These are phyloP conservation scores for Acronicta psi DNA, from an alignment of 2,888 invertebrate genomes.

Conservation along the genomic window DNA sequence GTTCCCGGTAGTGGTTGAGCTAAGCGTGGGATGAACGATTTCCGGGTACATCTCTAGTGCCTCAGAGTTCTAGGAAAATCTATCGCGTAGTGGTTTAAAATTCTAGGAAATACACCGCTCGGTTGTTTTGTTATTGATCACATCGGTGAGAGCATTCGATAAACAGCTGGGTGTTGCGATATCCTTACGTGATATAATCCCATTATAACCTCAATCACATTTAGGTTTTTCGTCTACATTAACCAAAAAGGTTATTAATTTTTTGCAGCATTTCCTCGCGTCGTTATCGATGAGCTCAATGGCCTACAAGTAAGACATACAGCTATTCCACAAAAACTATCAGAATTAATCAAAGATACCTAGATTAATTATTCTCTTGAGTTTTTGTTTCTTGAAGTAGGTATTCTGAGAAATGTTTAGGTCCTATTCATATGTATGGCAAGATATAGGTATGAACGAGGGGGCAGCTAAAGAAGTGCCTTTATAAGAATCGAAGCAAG, in stretches of 20 bases:
- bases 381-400: slow-evolving; percentile 7
- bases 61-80: slow-evolving; percentile 23
- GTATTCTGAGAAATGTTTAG: no score
- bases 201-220: slow-evolving; percentile 31
- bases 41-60: slow-evolving; percentile 34
- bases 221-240: slow-evolving; percentile 24
- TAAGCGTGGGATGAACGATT: slow-evolving; percentile 39
- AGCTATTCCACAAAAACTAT: slow-evolving; percentile 29
- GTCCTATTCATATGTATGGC: no score
- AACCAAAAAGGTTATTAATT: slow-evolving; percentile 45
- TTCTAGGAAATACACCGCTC: slow-evolving; percentile 12
- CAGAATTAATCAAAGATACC: slow-evolving; percentile 40
- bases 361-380: slow-evolving; percentile 28
- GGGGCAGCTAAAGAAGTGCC: no score
- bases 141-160: neutral
- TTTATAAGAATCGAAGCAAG: no score
- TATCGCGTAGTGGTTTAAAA: neutral
- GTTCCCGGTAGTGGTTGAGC: slow-evolving; percentile 39
- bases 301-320: slow-evolving; percentile 12
- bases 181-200: slow-evolving; percentile 23
- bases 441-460: no score
- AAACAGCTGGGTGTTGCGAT: slow-evolving; percentile 1
- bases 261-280: slow-evolving; percentile 29
- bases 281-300: slow-evolving; percentile 38
- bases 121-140: slow-evolving; percentile 1